These are phyloP conservation scores for Lepidocolaptes lacrymiger DNA, from an alignment of 2,797 vertebrate genomes.

Conservation along the genomic window DNA sequence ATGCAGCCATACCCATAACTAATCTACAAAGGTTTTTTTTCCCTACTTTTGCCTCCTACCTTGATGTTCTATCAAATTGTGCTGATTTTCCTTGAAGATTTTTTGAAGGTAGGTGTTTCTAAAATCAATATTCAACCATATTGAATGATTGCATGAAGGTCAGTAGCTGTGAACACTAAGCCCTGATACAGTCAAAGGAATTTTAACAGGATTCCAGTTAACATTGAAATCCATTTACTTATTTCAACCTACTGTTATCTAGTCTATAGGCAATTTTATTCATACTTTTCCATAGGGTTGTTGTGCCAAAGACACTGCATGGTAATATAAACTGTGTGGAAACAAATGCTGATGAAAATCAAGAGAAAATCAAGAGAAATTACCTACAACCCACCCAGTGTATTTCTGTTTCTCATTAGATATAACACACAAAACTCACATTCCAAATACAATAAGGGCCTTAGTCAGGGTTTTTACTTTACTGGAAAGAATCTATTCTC, in stretches of 20 bases:
- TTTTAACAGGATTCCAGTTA: not conserved
- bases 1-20: not conserved
- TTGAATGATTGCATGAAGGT: not conserved
- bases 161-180: not conserved
- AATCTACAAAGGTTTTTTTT: not conserved
- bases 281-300: not conserved
- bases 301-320: not conserved
- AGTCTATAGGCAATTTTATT: not conserved
- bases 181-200: not conserved
- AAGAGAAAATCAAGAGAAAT: not conserved
- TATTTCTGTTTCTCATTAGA: not conserved
- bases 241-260: not conserved
- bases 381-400: not conserved
- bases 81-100: not conserved
- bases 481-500: not conserved
- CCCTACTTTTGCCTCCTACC: not conserved
- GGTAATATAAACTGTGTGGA: not conserved
- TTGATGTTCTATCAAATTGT: not conserved
- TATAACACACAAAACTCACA: not conserved
- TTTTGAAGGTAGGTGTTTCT: not conserved
- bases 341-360: not conserved
- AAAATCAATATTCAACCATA: not conserved
- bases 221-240: not conserved
- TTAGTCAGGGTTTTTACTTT: not conserved
- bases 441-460: not conserved